phyloP scores from a whole-genome alignment of 2,888 invertebrate genomes.

The Gasteruption jaculator region DNA sequence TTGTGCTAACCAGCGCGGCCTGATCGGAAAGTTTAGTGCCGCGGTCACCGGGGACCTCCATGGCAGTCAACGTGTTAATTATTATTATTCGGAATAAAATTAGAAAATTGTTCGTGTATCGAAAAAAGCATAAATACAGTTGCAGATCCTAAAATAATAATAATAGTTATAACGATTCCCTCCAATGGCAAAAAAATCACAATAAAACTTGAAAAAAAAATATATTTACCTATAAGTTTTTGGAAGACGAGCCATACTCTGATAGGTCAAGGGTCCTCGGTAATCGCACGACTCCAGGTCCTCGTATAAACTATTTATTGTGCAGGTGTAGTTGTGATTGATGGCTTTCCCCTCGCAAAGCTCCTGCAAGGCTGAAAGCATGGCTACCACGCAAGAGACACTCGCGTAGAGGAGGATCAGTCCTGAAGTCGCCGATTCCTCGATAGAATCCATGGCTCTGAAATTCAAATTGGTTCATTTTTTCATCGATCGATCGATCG shows the following conservation, averaged over 20 bases:
- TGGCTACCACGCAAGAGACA: constrained; percentile 77
- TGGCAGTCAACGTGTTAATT: too few relatives aligned
- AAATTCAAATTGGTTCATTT: too few relatives aligned
- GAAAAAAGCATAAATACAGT: too few relatives aligned
- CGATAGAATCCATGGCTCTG: constrained; percentile 88
- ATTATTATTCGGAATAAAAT: too few relatives aligned
- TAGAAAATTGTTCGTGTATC: too few relatives aligned
- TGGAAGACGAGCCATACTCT: constrained; percentile 76
- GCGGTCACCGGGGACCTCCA: too few relatives aligned
- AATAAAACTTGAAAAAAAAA: not conserved
- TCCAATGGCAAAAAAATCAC: constrained; percentile 5
- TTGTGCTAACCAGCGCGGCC: too few relatives aligned
- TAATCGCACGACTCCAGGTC: constrained; percentile 61
- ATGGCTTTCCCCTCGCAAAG: constrained; percentile 73
- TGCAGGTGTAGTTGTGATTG: constrained; percentile 54
- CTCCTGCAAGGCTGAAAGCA: constrained; percentile 78
- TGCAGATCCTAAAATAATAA: too few relatives aligned
- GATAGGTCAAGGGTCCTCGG: constrained; percentile 79
- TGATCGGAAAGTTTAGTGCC: too few relatives aligned
- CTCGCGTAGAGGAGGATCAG: constrained; percentile 73
- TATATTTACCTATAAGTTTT: constrained; percentile 67
- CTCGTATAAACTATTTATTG: constrained; percentile 45
- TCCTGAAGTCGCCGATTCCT: constrained; percentile 83
- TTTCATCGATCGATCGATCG: too few relatives aligned
- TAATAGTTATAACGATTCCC: too few relatives aligned